Evolutionary conservation across 2,113 vertebrate genomes (phyloP).

Genomic region (Saccopteryx bilineata): DNA sequence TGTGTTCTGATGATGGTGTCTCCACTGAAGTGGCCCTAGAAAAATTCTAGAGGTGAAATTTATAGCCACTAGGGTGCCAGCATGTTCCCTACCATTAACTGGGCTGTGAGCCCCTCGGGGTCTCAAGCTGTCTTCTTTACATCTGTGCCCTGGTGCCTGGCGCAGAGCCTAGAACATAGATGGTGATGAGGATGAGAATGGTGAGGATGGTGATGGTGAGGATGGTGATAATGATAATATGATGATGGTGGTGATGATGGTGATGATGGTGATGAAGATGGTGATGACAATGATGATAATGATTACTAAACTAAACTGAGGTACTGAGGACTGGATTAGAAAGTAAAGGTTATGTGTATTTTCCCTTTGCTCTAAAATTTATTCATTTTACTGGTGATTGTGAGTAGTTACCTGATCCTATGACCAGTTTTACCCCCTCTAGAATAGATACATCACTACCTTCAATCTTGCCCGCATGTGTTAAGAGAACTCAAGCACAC

Average conservation of each 20-base stretch:
- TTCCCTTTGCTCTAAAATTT: not conserved
- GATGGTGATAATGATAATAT: not conserved
- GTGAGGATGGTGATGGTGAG: not conserved
- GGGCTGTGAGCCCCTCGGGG: not conserved
- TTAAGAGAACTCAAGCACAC: not conserved
- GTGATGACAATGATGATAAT: too few species aligned
- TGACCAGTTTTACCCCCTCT: not conserved
- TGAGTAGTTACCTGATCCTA: not conserved
- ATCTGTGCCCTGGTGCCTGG: not conserved
- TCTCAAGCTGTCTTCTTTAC: not conserved
- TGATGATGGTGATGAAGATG: not conserved
- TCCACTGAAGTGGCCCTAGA: not conserved
- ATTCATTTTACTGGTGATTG: not conserved
- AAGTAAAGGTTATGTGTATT: not conserved
- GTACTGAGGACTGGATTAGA: not conserved
- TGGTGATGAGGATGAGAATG: not conserved
- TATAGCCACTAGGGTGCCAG: not conserved
- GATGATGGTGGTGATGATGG: not conserved
- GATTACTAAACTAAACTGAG: not conserved
- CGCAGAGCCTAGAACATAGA: not conserved
- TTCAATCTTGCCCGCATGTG: not conserved
- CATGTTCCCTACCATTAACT: not conserved
- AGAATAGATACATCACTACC: not conserved
- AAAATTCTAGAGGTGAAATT: not conserved
- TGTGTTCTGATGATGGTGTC: not conserved